Evolutionary conservation across 2,797 vertebrate genomes (phyloP).

Genomic region (Rhadinocentrus ornatus): DNA sequence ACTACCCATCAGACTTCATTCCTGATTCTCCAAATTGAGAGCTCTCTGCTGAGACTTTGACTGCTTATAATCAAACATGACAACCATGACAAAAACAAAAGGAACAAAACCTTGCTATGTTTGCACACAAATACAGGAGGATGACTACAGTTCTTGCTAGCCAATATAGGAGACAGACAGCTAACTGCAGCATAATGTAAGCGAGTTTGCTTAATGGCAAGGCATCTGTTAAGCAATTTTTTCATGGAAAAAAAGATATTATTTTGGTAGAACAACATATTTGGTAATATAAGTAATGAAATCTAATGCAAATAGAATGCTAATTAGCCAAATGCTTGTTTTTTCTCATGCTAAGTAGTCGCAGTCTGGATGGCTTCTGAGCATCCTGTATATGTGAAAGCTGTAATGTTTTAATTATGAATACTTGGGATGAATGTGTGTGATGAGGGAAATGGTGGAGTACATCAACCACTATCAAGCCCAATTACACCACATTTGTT

Average conservation of each 20-base stretch:
- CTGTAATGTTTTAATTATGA: background rate
- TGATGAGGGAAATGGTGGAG: background rate
- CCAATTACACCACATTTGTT: background rate
- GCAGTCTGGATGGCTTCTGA: background rate
- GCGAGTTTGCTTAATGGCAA: background rate
- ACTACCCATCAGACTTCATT: no score
- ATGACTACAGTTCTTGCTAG: background rate
- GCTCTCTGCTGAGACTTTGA: no score
- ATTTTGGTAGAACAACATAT: no score
- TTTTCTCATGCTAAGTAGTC: background rate
- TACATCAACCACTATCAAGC: background rate
- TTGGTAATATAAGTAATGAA: no score
- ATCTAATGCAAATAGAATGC: background rate
- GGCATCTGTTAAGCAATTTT: background rate
- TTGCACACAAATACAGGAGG: no score
- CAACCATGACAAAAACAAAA: background rate
- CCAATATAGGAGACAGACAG: background rate
- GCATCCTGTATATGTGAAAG: background rate
- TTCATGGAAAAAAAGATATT: background rate
- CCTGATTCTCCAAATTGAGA: no score
- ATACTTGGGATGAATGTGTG: background rate
- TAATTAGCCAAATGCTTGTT: background rate
- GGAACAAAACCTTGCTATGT: background rate
- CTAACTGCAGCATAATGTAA: no score
- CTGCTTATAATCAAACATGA: background rate